Evolutionary conservation across 2,888 invertebrate genomes (phyloP), one percentile per base, ranked within the genome.

Genomic region (Deilephila elpenor): DNA sequence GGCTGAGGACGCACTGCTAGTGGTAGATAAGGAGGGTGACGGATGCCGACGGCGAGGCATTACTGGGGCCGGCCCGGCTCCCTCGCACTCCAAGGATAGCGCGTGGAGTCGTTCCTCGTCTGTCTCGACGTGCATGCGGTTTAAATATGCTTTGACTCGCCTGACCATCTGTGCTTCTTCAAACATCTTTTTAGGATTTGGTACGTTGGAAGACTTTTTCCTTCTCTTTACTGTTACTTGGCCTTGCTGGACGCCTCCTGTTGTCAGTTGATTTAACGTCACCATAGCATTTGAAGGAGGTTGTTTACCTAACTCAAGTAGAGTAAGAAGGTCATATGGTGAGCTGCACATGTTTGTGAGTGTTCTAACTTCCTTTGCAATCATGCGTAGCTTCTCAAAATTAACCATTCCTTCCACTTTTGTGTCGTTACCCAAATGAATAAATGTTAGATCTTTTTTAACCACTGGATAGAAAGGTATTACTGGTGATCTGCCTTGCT

Each of bases 111-210:
- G 96, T 81, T 98, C 97, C 90, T 99, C 99, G 87, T 99, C 98
- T 17, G 97, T 98, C 82, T 98, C 97, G 7, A 98, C 98, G 83
- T 98, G 97, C 95, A 99, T 96, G 83, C 98, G 97, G 79, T 97
- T 97, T 75, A 99, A 95, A 93, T 99, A 99, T 3, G 99, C 98
- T 89, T 99, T 99, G 6, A 99, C 99, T 74, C 99, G 96, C 51
- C 99, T 96, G 74, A 99, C 99, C 99, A 99, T 99, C 93, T 99
- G 98, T 51, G 99, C 99, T 95, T 99, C 99, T 91, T 99, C 99
- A 91, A 98, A 99, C 99, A 99, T 99, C 91, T 99, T 99, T 93
- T 99, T 99, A 72, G 98, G 98, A 92, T 99, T 99, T 1, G 98
- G 98, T 5, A 98, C 97, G 44, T 98, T 97, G 51, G 97, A 96